Evolutionary conservation across 2,888 invertebrate species (phyloP), one percentile per base, ranked within the genome.

Genomic region (Nineta flava): DNA sequence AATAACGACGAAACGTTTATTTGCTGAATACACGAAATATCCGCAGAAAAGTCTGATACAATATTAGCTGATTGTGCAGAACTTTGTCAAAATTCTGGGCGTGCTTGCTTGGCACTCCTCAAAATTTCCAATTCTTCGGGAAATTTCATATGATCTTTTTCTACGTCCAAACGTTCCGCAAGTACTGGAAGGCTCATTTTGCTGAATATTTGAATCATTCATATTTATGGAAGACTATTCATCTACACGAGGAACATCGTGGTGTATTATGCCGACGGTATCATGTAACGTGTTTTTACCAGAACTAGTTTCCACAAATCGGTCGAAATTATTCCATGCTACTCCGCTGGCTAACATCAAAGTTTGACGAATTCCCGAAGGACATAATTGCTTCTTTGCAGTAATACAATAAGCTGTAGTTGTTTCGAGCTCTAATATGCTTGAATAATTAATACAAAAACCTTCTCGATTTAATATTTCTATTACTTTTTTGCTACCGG

Each of bases 191-290:
- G 55, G 51, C 32, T 32, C 32, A 52, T 53, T 51, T 41, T 54
- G 52, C 45, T 53, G 53, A 32, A 56, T 55, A 55, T 55, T 55
- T 54, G 62, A 60, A 53, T 55, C 59, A 21, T n/a, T n/a, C n/a
- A n/a, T n/a, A n/a, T n/a, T n/a, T n/a, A n/a, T n/a, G n/a, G n/a
- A n/a, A n/a, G n/a, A n/a, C n/a, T n/a, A n/a, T n/a, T n/a, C n/a
- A n/a, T n/a, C n/a, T n/a, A n/a, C n/a, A n/a, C n/a, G n/a, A 60
- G 55, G 17, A 61, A 60, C 44, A 60, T 57, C 9, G 62, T 61
- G 0, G 60, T 63, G 50, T 63, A 61, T 51, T 62, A 62, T 45
- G n/a, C n/a, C n/a, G n/a, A n/a, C n/a, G n/a, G n/a, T n/a, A n/a
- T n/a, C n/a, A n/a, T n/a, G n/a, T n/a, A 63, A 49, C 17, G 57